These are phyloP conservation scores for Pipistrellus pipistrellus DNA, from an alignment of 2,797 vertebrate genomes.

Conservation along the genomic window DNA sequence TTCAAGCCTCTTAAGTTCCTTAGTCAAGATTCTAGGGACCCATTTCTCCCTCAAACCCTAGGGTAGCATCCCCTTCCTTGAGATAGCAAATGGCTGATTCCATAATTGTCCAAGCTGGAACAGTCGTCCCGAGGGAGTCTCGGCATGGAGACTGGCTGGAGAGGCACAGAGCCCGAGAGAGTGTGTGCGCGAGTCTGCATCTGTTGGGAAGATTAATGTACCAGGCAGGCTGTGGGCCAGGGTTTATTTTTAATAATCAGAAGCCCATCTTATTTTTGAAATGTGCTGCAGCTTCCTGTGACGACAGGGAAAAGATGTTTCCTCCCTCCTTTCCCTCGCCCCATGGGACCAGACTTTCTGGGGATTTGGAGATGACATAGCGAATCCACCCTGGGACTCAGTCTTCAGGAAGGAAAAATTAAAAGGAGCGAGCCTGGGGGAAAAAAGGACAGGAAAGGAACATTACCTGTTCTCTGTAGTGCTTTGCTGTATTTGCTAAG, in stretches of 20 bases:
- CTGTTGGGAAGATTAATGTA: slow-evolving; percentile 83
- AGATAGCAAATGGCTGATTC: slow-evolving; percentile 46
- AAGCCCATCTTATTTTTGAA: slow-evolving; percentile 67
- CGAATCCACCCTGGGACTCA: slow-evolving; percentile 15
- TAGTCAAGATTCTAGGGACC: not conserved
- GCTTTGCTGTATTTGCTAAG: slow-evolving; percentile 42
- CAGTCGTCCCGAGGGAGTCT: slow-evolving; percentile 76
- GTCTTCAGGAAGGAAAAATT: slow-evolving; percentile 2
- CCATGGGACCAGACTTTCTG: slow-evolving; percentile 31
- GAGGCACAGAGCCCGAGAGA: slow-evolving; percentile 66
- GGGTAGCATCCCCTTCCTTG: not conserved
- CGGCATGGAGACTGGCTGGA: slow-evolving; percentile 51
- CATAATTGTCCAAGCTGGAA: slow-evolving; percentile 50
- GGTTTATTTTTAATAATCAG: slow-evolving; percentile 85
- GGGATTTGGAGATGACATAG: slow-evolving; percentile 22
- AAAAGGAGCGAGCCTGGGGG: not conserved
- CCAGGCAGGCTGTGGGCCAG: slow-evolving; percentile 83
- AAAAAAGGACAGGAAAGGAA: slow-evolving; percentile 21
- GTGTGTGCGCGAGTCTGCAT: slow-evolving; percentile 78
- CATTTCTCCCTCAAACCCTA: not conserved
- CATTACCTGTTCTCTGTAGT: not conserved
- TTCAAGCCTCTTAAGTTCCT: not conserved
- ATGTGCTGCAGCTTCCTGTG: slow-evolving; percentile 64
- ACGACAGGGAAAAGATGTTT: not conserved
- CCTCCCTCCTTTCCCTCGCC: not conserved